A percentile compares a stretch with the other conserved stretches of the same genome.
Conservation (phyloP, 1,140 invertebrate genomes). For the Drosophila lowei region DNA sequence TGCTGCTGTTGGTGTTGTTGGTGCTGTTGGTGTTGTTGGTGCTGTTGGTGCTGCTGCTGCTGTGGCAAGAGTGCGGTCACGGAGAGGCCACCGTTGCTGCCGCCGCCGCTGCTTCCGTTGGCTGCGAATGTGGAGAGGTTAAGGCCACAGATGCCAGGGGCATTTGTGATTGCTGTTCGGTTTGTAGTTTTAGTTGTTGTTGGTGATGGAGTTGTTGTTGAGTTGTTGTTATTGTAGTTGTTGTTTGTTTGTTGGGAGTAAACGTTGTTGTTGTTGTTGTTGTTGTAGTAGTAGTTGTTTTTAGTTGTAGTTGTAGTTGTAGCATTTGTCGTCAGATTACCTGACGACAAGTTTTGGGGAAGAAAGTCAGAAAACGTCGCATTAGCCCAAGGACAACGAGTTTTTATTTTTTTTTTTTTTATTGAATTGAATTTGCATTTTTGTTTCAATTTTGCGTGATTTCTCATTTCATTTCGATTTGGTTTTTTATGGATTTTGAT, state of each 20-base stretch:
- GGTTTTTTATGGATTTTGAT: slow-evolving; percentile 3
- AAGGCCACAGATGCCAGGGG: slow-evolving; percentile 79
- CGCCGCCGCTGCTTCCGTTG: slow-evolving; percentile 58
- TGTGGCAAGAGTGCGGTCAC: slow-evolving; percentile 29
- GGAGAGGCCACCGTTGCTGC: slow-evolving; percentile 45
- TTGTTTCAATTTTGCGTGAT: slow-evolving; percentile 46
- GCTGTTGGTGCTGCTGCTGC: slow-evolving; percentile 26
- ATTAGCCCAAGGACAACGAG: slow-evolving; percentile 83
- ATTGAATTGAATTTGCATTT: slow-evolving; percentile 37
- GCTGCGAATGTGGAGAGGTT: slow-evolving; percentile 77
- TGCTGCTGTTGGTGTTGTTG: slow-evolving; percentile 23
- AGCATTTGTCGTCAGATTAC: slow-evolving; percentile 83
- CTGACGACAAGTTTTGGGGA: slow-evolving; percentile 82
- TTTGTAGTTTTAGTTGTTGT: slow-evolving; percentile 39
- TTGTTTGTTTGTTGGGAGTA: slow-evolving; percentile 64
- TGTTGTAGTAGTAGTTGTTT: slow-evolving; percentile 59
- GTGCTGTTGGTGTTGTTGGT: slow-evolving; percentile 29
- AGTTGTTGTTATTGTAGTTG: slow-evolving; percentile 44
- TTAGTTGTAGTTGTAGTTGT: slow-evolving; percentile 68
- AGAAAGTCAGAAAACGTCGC: slow-evolving; percentile 83
- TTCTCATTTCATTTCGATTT: slow-evolving; percentile 22
- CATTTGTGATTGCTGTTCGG: slow-evolving; percentile 70
- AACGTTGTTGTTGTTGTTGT: slow-evolving; percentile 50
- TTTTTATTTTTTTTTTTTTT: slow-evolving; percentile 40
- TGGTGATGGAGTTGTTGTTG: slow-evolving; percentile 27